Conservation (phyloP, 2,113 vertebrate species). For the Cyanoderma ruficeps region DNA sequence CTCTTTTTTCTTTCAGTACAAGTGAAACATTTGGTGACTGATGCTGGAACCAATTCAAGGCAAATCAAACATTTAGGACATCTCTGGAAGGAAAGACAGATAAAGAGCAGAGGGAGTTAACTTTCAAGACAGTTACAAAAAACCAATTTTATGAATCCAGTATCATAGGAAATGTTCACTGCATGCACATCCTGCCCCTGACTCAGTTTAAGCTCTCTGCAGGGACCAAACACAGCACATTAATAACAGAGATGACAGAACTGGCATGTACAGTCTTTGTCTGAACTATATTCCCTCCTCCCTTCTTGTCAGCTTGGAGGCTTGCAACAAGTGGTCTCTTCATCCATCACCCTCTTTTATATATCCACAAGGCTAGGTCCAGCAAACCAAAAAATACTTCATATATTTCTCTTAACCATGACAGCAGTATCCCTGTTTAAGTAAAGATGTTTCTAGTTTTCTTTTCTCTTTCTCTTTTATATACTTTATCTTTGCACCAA, state of each 20-base stretch:
- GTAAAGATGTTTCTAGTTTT: background rate
- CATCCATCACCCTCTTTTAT: conserved; percentile 5
- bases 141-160: background rate
- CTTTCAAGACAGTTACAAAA: background rate
- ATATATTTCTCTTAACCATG: background rate
- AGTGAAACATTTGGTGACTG: background rate
- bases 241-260: conserved; percentile 17
- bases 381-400: background rate
- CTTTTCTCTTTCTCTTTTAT: background rate
- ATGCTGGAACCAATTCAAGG: background rate
- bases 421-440: background rate
- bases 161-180: conserved; percentile 36
- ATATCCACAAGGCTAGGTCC: background rate
- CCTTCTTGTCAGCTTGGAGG: conserved; percentile 3
- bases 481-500: background rate
- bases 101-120: background rate
- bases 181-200: conserved; percentile 34
- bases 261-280: conserved; percentile 18
- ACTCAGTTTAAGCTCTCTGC: conserved; percentile 8
- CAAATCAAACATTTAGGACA: background rate
- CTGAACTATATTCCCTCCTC: conserved; percentile 23
- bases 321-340: conserved; percentile 10
- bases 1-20: background rate
- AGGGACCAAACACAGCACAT: conserved; percentile 32
- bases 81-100: background rate